Conservation (phyloP, 1,140 invertebrate species). For the Drosophila dunni region DNA sequence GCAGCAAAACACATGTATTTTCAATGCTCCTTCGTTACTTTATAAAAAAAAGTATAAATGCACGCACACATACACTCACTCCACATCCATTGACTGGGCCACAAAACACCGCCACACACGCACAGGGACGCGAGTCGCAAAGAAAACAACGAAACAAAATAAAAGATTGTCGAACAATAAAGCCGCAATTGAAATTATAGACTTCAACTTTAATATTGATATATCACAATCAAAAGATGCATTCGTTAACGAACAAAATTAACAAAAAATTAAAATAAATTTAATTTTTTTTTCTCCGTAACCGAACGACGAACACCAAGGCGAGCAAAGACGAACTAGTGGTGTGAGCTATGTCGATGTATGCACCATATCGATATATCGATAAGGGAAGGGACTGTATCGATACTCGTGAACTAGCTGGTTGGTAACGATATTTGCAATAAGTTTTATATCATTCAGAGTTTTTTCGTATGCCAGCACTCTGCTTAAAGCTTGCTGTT, state of each 20-base stretch:
- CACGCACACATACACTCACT: slow-evolving; percentile 16
- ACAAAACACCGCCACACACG: slow-evolving; percentile 23
- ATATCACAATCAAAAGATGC: slow-evolving; percentile 20
- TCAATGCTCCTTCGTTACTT: slow-evolving; percentile 18
- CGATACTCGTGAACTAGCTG: no score
- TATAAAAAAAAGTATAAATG: slow-evolving; percentile 20
- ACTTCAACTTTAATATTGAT: not conserved
- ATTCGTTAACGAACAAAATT: slow-evolving; percentile 47
- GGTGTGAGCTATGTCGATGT: slow-evolving; percentile 7
- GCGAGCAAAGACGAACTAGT: slow-evolving; percentile 45
- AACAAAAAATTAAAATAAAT: slow-evolving; percentile 53
- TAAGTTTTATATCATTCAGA: no score
- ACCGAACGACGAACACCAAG: slow-evolving; percentile 38
- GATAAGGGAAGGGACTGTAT: not conserved
- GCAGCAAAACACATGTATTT: slow-evolving; percentile 22
- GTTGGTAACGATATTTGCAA: not conserved
- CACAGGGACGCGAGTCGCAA: slow-evolving; percentile 28
- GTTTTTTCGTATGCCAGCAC: no score
- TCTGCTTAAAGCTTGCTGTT: no score
- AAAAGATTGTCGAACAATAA: slow-evolving; percentile 23
- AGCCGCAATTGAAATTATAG: slow-evolving; percentile 27
- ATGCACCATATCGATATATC: slow-evolving; percentile 1
- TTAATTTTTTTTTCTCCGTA: slow-evolving; percentile 43
- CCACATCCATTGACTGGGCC: slow-evolving; percentile 6
- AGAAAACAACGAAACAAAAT: slow-evolving; percentile 32